Base-by-base conservation (phyloP, 2,888 invertebrate species). In the Pristionchus exspectatus region DNA sequence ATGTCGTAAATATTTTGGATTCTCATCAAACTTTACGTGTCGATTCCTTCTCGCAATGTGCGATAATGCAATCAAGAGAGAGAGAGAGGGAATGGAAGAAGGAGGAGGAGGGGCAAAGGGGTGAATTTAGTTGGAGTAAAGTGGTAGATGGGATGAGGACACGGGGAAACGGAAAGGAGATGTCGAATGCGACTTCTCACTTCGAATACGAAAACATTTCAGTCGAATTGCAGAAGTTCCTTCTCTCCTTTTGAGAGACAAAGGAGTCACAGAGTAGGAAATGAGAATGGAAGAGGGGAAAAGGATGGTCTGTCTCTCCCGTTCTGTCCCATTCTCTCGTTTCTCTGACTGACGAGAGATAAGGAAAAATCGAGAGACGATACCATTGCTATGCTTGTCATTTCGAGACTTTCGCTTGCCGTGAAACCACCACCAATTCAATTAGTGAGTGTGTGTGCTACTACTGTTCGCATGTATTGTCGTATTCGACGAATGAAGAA, bases 61-160 rank as follows among this genome's bases (percentile, higher is more conserved):
- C 44, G 72, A 87, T 50, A 69, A 69, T 54, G 87, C 56, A 69
- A 69, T 50, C n/a, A 56, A 69, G 50, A 24, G 69, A 69, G 69
- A 69, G 38, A n/a, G 72, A 69, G 72, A 69, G 54, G 18, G 69
- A n/a, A 24, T 21, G 87, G 54, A 24, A 69, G 87, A 30, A 63
- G 66, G 30, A 30, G 66, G n/a, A 30, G 44, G 86, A 63, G 66
- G 56, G 86, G 44, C 24, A 38, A 44, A 87, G 72, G 69, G 87
- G 16, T 87, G 63, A 85, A 63, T 63, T 85, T 63, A 85, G 84
- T 74, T 38, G 74, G 33, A 81, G 81, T 50, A 81, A 77, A 81
- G 81, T 85, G 84, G 59, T 50, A 85, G 84, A 85, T 59, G 33
- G 59, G 16, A 81, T 2, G 21, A 33, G 81, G 50, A 44, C 33